Evolutionary conservation across 2,113 vertebrate species (phyloP).

Genomic region (Ctenodactylus gundi): DNA sequence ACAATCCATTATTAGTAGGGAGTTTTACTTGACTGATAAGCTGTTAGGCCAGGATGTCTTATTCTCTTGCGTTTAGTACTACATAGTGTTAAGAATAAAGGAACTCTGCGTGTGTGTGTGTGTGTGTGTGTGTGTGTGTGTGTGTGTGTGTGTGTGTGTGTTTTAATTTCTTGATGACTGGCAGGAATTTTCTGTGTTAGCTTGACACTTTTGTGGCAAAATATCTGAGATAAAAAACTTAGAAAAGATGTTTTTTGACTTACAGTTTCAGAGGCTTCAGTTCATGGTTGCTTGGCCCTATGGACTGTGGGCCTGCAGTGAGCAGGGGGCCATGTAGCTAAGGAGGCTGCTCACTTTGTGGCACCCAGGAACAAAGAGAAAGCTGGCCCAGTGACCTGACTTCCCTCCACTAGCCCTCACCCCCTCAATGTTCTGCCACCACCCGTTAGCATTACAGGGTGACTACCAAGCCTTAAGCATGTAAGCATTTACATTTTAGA

Average conservation of each 20-base stretch:
- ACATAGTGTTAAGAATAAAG: not conserved
- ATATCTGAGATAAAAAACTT: not conserved
- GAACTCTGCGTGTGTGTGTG: not conserved
- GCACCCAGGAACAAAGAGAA: not conserved
- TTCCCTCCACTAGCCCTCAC: not conserved
- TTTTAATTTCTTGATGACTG: constrained; percentile 11
- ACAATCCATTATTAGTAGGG: not conserved
- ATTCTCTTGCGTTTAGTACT: not conserved
- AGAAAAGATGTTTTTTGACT: not conserved
- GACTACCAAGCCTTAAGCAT: not conserved
- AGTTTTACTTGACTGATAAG: constrained; percentile 37
- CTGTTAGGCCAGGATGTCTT: not conserved
- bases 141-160: no score
- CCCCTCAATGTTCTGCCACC: not conserved
- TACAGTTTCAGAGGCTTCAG: not conserved
- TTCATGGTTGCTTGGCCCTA: not conserved
- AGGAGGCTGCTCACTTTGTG: not conserved
- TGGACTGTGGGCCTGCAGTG: not conserved
- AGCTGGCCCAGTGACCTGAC: not conserved
- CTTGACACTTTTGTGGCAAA: not conserved
- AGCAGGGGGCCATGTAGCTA: not conserved
- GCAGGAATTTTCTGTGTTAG: not conserved
- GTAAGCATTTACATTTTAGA: not conserved
- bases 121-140: no score
- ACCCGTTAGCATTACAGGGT: not conserved